A percentile compares a stretch with the other conserved stretches of the same genome.
Evolutionary conservation across 2,113 vertebrate species (phyloP).

Genomic region (Prionailurus bengalensis): DNA sequence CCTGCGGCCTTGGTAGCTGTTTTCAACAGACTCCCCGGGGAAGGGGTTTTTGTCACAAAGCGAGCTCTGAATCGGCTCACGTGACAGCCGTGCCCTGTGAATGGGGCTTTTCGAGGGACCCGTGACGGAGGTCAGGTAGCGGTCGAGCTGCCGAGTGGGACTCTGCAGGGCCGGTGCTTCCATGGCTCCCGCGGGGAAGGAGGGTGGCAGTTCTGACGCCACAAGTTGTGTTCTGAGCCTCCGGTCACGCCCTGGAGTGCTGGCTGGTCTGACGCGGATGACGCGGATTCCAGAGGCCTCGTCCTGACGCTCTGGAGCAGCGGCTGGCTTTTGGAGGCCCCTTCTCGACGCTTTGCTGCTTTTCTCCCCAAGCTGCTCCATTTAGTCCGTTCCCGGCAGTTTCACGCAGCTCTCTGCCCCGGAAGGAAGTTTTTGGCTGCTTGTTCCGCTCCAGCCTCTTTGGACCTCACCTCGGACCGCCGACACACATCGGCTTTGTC

Average conservation of each 20-base stretch:
- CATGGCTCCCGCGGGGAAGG: no score
- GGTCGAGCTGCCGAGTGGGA: background rate
- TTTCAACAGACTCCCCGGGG: no score
- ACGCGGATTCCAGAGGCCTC: background rate
- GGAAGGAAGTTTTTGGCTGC: background rate
- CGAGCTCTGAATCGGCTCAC: background rate
- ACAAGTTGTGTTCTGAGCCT: background rate
- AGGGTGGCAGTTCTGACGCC: background rate
- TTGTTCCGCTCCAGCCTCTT: background rate
- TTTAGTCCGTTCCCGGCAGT: background rate
- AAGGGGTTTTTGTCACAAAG: background rate
- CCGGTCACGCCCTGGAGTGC: no score
- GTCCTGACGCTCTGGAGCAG: no score
- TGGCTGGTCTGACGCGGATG: rapidly evolving
- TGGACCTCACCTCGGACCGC: background rate
- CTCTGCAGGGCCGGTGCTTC: background rate
- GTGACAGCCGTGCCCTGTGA: background rate
- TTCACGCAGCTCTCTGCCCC: background rate
- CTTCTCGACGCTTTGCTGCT: background rate
- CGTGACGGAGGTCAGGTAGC: rapidly evolving
- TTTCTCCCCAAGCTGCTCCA: background rate
- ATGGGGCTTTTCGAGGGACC: background rate
- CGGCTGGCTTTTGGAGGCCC: background rate
- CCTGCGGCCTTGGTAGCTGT: background rate
- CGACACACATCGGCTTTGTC: rapidly evolving